Evolutionary conservation across 2,797 vertebrate genomes (phyloP).

Genomic region (Botia almorhae): DNA sequence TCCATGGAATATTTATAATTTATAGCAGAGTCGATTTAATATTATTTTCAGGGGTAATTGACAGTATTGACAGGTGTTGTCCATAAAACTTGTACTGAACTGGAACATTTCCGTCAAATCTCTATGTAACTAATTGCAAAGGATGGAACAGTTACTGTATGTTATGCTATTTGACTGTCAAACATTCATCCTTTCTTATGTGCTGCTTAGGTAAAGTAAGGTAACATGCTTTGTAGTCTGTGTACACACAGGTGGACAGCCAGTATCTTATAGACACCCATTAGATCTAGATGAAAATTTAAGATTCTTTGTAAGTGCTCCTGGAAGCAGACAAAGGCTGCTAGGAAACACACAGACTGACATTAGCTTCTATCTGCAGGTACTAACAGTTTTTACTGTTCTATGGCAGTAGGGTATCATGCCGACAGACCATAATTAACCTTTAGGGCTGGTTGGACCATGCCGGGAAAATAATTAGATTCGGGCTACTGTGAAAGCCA

Average conservation of each 20-base stretch:
- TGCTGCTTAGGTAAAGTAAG: background rate
- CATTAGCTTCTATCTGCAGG: constrained; percentile 23
- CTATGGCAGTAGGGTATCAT: constrained; percentile 69
- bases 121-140: too few relatives aligned
- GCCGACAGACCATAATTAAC: constrained; percentile 79
- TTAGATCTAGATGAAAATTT: background rate
- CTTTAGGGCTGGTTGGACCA: constrained; percentile 76
- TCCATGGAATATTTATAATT: background rate
- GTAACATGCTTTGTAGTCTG: background rate
- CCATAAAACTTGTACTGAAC: background rate
- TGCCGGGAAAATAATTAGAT: constrained; percentile 78
- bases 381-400: constrained; percentile 69
- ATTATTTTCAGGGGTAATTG: background rate
- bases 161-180: background rate
- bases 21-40: background rate
- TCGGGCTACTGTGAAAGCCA: constrained; percentile 59
- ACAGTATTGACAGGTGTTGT: background rate
- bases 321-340: background rate
- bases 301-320: background rate
- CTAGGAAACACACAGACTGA: constrained; percentile 10
- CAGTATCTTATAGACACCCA: background rate
- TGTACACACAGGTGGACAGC: background rate
- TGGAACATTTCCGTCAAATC: too few relatives aligned
- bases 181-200: background rate
- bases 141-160: too few relatives aligned